Percentiles rank a stretch among this genome's conserved stretches.
phyloP scores from a whole-genome alignment of 1,140 invertebrate species.

The Ylistrum balloti region DNA sequence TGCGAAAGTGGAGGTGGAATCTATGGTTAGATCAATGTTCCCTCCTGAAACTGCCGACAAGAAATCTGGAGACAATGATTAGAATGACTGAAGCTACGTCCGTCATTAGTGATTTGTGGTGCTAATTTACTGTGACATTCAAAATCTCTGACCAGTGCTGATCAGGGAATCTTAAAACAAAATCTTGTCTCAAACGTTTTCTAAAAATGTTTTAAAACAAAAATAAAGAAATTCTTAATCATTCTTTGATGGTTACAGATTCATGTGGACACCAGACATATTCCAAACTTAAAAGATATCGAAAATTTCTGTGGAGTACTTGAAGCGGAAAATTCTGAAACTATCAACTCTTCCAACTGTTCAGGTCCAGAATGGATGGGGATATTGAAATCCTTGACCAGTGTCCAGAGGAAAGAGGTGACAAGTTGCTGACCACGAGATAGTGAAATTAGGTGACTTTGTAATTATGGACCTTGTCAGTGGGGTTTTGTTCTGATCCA shows the following conservation, averaged over 20 bases:
- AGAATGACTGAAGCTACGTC: neutral
- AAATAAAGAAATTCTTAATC: too few species aligned
- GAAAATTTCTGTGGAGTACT: too few species aligned
- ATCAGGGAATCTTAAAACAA: neutral
- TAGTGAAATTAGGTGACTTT: neutral
- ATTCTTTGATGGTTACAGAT: too few species aligned
- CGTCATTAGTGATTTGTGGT: neutral
- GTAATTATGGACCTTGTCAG: conserved; percentile 28
- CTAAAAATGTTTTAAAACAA: too few species aligned
- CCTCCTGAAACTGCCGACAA: neutral
- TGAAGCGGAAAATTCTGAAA: neutral
- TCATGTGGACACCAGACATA: too few species aligned
- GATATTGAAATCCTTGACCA: conserved; percentile 22
- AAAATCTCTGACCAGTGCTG: neutral
- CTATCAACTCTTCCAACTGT: neutral
- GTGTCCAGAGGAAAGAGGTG: neutral
- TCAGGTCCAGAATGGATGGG: neutral
- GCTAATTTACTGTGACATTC: neutral
- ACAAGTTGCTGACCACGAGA: neutral
- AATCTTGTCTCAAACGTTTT: too few species aligned
- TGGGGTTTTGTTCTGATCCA: conserved; percentile 14
- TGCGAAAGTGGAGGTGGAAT: neutral
- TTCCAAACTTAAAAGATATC: too few species aligned
- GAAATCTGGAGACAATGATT: neutral
- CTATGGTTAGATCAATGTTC: neutral